Base-by-base conservation (phyloP, 2,113 vertebrate genomes). In the Lycaon pictus region DNA sequence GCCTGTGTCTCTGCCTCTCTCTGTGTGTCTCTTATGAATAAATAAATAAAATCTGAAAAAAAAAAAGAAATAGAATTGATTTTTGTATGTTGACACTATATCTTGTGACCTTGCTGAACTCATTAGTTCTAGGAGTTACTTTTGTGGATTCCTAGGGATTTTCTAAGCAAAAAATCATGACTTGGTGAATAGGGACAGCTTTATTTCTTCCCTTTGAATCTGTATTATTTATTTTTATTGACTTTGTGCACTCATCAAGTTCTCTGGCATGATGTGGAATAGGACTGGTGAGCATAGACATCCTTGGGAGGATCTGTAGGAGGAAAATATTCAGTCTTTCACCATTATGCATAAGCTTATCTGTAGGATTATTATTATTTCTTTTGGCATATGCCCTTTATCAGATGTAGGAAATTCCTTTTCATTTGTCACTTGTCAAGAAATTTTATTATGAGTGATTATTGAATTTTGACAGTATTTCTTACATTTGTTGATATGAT, bases 391-490 rank as follows among this genome's bases (percentile, higher is more conserved):
- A 72, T 0, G 25, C 12, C 2, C 29, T 83, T 92, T 80, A 72
- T 88, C 35, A 82, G 37, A 55, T 76, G 17, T 43, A 69, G 19
- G 19, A 53, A 53, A 79, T 83, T 94, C 53, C 22, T 8, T 79
- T 96, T 88, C 62, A 93, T 69, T 90, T 80, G 25, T 90, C 58
- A 29, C 56, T 93, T 80, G 25, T 15, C 90, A 63, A 77, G 58
- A 82, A 56, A 67, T 79, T 90, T 84, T 91, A 88, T 60, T 37
- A 23, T 90, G n/a, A 82, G 20, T 51, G 10, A 55, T 60, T 71
- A 92, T 82, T 94, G 60, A 96, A 95, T 81, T 96, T 96, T 96
- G 48, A 88, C 35, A 77, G 72, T 67, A 86, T 72, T 72, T 74
- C n/a, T 58, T 72, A 16, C 29, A 67, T 90, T 60, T 90, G 58